Base-by-base conservation (phyloP, 1,140 invertebrate species). In the Drosophila varians region DNA sequence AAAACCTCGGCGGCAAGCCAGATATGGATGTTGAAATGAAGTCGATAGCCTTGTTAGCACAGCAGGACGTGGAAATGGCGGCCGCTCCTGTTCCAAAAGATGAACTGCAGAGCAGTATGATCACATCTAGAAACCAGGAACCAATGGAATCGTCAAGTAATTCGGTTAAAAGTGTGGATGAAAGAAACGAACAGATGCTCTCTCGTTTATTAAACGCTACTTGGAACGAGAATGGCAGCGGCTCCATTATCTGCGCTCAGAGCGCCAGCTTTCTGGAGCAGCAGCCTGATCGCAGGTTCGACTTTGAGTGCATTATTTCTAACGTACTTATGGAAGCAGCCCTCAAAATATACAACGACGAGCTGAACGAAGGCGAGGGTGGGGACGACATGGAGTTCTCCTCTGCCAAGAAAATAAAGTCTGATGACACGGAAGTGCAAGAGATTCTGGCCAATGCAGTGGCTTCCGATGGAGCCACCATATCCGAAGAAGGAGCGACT, bases 311-410 rank as follows among this genome's bases (percentile, higher is more conserved):
- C 38, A 90, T 88, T 91, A 94, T 90, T 57, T 94, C 52, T 77
- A 93, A 94, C 74, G 92, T 93, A 31, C 69, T 96, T 11, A 94
- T 95, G 92, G 95, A 96, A 79, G 92, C 94, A 1, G 66, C 94
- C 1, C 79, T 91, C 1, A 92, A 93, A 86, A 93, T 94, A 21
- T 90, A 91, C 31, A 91, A 90, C 34, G 93, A 93, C 91, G 54
- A 93, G 55, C 19, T 82, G 4, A 69, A 52, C 14, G 74, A 65
- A 4, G 45, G 38, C 16, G 65, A 68, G 0, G 54, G 47, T 8
- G 42, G 14, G 8, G 77, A 87, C 9, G 82, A 87, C 9, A 87
- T 77, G 26, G 82, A 86, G 6, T 87, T 88, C 55, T 90, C 90
- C 0, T 90, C 84, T 0, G 84, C 90, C 40, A 91, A 91, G 49